Evolutionary conservation across 2,113 vertebrate species (phyloP).

Genomic region (Procavia capensis): DNA sequence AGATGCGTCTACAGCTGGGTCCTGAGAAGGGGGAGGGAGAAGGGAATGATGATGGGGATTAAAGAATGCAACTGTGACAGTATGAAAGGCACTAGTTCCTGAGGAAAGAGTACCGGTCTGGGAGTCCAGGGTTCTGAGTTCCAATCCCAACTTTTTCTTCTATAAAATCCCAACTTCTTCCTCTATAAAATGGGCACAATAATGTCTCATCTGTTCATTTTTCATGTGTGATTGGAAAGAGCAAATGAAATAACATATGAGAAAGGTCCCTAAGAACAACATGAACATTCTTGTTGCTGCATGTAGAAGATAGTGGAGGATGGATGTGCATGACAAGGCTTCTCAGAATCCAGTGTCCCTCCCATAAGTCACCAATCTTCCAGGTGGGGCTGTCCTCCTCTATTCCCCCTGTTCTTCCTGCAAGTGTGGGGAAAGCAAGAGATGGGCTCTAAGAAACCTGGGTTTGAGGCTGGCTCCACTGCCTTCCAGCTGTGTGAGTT

Average conservation of each 20-base stretch:
- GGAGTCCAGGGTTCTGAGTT: background rate
- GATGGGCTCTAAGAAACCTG: background rate
- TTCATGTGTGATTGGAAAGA: background rate
- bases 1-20: background rate
- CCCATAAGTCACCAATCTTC: background rate
- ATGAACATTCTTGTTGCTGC: background rate
- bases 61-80: background rate
- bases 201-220: background rate
- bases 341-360: background rate
- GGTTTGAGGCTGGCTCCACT: background rate
- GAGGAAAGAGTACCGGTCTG: background rate
- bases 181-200: background rate
- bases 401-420: background rate
- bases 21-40: fast-evolving
- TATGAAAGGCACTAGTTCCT: background rate
- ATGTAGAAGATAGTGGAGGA: background rate
- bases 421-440: background rate
- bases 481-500: background rate
- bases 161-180: no score
- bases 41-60: background rate
- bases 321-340: no score
- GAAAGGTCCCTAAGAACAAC: background rate
- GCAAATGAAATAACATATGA: background rate
- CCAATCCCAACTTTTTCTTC: no score
- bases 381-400: background rate